phyloP scores from a whole-genome alignment of 2,113 vertebrate species.

The Hippocampus zosterae region DNA sequence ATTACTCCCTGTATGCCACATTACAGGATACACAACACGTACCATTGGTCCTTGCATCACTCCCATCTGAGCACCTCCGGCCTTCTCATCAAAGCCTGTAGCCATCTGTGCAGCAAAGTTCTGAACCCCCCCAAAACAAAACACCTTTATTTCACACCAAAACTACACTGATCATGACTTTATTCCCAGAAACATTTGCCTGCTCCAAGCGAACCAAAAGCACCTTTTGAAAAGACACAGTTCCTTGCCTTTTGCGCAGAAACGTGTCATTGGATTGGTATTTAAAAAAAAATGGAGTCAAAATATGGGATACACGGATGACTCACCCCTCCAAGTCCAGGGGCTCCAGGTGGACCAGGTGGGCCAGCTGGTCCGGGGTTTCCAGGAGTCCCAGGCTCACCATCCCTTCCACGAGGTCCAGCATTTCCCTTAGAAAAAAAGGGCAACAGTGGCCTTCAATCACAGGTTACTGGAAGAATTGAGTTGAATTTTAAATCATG shows the following conservation, averaged over 20 bases:
- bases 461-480: not conserved
- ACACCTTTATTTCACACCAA: not conserved
- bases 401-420: conserved; percentile 89
- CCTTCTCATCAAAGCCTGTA: conserved; percentile 88
- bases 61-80: conserved; percentile 83
- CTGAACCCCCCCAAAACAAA: conserved; percentile 53
- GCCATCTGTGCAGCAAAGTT: conserved; percentile 94
- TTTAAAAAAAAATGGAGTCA: not conserved
- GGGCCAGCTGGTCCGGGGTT: conserved; percentile 79
- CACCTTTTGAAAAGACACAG: not conserved
- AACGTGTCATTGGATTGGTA: not conserved
- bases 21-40: conserved; percentile 2
- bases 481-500: conserved; percentile 9
- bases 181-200: not conserved
- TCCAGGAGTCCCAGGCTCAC: conserved; percentile 88
- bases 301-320: not conserved
- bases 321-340: conserved; percentile 88
- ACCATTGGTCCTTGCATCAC: conserved; percentile 97
- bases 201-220: not conserved
- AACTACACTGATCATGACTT: not conserved
- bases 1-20: not conserved
- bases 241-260: not conserved
- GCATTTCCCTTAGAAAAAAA: conserved; percentile 72
- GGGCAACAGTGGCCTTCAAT: conserved; percentile 6
- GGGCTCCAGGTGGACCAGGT: conserved; percentile 77